These are phyloP conservation scores for Leptopterna dolabrata DNA, from an alignment of 2,888 invertebrate species.

Conservation along the genomic window DNA sequence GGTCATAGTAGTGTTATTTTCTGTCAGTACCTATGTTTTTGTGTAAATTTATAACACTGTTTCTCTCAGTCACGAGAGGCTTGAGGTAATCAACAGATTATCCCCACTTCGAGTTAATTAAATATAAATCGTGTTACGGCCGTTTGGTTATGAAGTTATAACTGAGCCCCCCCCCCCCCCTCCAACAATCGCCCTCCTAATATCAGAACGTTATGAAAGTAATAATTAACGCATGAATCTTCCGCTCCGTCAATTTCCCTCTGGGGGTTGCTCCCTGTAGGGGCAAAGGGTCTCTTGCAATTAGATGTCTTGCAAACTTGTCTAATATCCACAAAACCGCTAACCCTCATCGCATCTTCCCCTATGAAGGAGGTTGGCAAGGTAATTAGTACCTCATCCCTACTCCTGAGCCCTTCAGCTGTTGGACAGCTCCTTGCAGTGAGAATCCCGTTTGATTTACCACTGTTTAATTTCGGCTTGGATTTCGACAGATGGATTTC, in stretches of 20 bases:
- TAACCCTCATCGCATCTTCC: neutral
- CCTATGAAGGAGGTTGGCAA: neutral
- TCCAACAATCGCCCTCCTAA: too few species aligned
- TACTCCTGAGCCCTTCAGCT: neutral
- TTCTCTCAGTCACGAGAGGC: too few species aligned
- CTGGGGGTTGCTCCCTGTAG: neutral
- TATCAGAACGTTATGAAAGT: slow-evolving; percentile 45
- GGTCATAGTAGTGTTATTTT: too few species aligned
- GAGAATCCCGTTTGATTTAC: too few species aligned
- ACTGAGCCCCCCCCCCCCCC: neutral
- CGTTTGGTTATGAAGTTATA: slow-evolving; percentile 14
- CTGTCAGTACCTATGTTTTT: too few species aligned
- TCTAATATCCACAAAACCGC: slow-evolving; percentile 1
- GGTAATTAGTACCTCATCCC: neutral
- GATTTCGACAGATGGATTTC: too few species aligned
- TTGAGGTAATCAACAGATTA: neutral
- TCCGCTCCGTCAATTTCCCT: slow-evolving; percentile 28
- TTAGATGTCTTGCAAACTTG: slow-evolving; percentile 11
- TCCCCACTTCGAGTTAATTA: neutral
- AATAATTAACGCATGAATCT: slow-evolving; percentile 44
- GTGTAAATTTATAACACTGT: too few species aligned
- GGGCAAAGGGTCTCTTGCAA: neutral
- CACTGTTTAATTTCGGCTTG: too few species aligned
- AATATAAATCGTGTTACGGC: slow-evolving; percentile 13
- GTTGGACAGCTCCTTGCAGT: neutral